Conservation (phyloP, 2,888 invertebrate species). For the Euclidia mi region DNA sequence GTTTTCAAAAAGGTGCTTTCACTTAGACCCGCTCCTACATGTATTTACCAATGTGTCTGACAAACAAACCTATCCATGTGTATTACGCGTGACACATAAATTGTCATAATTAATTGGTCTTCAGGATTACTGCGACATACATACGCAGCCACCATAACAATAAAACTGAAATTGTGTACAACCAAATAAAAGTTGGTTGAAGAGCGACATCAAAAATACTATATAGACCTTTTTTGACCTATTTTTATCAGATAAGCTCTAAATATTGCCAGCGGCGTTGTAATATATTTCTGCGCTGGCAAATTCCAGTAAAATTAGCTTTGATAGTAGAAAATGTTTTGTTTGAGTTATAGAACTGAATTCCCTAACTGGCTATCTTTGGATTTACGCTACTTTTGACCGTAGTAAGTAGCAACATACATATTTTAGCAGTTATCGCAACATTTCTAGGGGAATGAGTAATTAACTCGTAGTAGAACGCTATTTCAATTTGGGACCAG, state of each 20-base stretch:
- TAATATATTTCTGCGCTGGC: not conserved
- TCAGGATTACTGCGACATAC: no score
- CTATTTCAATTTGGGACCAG: constrained; percentile 15
- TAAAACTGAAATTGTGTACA: not conserved
- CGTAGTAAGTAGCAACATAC: not conserved
- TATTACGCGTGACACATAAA: not conserved
- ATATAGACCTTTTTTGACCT: not conserved
- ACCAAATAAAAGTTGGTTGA: not conserved
- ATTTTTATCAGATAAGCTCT: not conserved
- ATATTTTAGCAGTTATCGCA: not conserved
- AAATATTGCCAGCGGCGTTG: not conserved
- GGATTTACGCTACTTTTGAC: not conserved
- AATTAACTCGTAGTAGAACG: constrained; percentile 29
- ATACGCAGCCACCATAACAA: not conserved
- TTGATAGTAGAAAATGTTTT: no score
- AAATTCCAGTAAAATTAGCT: no score
- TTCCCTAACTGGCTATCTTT: no score
- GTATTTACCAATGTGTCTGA: no score
- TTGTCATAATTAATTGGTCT: not conserved
- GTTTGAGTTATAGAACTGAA: no score
- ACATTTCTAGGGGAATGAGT: constrained; percentile 22
- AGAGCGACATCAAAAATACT: constrained; percentile 1
- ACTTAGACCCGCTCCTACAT: no score
- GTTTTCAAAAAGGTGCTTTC: no score
- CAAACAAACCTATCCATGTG: no score